Conservation (phyloP, 2,797 vertebrate species). For the Typhlichthys subterraneus region DNA sequence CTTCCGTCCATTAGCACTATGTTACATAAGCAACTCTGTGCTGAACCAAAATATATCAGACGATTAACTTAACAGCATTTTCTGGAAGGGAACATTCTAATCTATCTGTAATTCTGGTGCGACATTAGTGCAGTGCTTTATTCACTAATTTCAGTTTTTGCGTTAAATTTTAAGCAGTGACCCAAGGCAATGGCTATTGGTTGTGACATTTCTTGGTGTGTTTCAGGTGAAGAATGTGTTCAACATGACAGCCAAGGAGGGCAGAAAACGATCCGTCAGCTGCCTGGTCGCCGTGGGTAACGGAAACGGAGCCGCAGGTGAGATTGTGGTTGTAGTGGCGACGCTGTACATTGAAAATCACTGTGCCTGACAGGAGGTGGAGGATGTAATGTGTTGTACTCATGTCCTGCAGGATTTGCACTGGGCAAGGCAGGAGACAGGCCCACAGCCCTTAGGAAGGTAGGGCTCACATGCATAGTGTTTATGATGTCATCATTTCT, state of each 20-base stretch:
- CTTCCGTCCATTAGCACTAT: too few relatives aligned
- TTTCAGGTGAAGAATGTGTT: slow-evolving; percentile 91
- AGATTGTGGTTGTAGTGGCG: neutral
- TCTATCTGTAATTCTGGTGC: too few relatives aligned
- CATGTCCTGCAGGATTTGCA: slow-evolving; percentile 85
- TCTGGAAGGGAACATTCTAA: too few relatives aligned
- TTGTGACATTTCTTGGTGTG: slow-evolving; percentile 19
- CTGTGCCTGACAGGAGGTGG: neutral
- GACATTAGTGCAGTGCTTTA: too few relatives aligned
- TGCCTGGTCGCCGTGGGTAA: slow-evolving; percentile 92
- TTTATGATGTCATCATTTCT: too few relatives aligned
- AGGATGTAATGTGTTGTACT: neutral
- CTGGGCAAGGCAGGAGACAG: slow-evolving; percentile 89
- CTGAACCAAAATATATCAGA: too few relatives aligned
- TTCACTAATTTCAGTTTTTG: too few relatives aligned
- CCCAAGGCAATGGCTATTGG: neutral
- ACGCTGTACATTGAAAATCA: neutral
- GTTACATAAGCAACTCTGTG: too few relatives aligned
- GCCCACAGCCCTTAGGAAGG: slow-evolving; percentile 87
- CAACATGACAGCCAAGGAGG: slow-evolving; percentile 95
- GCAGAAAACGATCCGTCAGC: slow-evolving; percentile 87
- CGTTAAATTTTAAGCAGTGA: too few relatives aligned
- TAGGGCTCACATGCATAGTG: slow-evolving; percentile 46
- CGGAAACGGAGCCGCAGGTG: slow-evolving; percentile 90
- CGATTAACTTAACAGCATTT: too few relatives aligned